Base-by-base conservation (phyloP, 2,113 vertebrate genomes). In the Paratilapia polleni region DNA sequence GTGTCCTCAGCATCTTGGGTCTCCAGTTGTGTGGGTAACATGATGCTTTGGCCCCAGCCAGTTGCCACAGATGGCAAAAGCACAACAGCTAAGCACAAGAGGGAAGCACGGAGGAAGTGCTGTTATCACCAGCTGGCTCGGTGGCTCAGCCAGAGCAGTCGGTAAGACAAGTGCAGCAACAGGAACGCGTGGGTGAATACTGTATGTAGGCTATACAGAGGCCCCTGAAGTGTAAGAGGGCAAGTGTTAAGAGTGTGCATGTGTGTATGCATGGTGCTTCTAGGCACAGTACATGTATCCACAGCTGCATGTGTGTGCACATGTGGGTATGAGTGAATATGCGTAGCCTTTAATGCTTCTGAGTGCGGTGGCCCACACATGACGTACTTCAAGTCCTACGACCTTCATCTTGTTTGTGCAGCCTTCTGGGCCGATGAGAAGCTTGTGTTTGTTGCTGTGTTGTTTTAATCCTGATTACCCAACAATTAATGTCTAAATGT, bases 41-140 rank as follows among this genome's bases (percentile, higher is more conserved):
- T 74, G 85, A 93, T 2, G 84, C 89, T 89, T 56, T n/a, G 52
- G 80, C 85, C 77, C 74, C 38, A 63, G 81, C 88, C 92, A 88
- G 90, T 92, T 95, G 90, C 92, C n/a, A 77, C 92, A 93, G 92
- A 92, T 92, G 92, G 92, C 90, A 74, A 82, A 60, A 90, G 79
- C 87, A 86, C 88, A 91, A 87, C 78, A 89, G 85, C 91, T 41
- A 82, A 88, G 84, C 79, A 49, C 82, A 56, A 86, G 83, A 91
- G 90, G 73, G 90, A 88, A 90, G 89, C n/a, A 75, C 89, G 89
- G 91, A 94, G 93, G 94, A 94, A 94, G 91, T 91, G 90, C 80
- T 85, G 90, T 90, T 94, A 84, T 94, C 92, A 93, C 86, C 92
- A 94, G 93, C 93, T 94, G 93, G 89, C 88, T 89, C 87, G 36